phyloP scores from a whole-genome alignment of 2,888 invertebrate species.

The Corythucha ciliata region DNA sequence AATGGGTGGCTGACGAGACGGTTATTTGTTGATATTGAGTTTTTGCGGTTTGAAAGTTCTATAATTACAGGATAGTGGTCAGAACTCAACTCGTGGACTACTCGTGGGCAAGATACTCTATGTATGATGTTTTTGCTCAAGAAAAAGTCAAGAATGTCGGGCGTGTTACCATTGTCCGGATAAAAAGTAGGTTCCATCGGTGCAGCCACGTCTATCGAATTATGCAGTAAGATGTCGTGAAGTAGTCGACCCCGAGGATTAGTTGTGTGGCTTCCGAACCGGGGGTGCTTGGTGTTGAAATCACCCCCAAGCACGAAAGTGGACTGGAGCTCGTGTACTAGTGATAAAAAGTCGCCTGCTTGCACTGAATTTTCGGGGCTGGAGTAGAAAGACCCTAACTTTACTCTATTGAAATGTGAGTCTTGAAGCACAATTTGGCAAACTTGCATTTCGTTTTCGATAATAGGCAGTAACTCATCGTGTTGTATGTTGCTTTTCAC shows the following conservation, averaged over 20 bases:
- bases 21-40: not conserved
- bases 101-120: not conserved
- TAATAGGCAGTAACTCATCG: slow-evolving; percentile 9
- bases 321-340: not conserved
- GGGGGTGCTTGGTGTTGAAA: too few relatives aligned
- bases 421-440: slow-evolving; percentile 2
- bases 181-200: slow-evolving; percentile 1
- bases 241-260: slow-evolving; percentile 5
- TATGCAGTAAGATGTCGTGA: not conserved
- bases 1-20: not conserved
- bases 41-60: not conserved
- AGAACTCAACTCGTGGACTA: slow-evolving; percentile 11
- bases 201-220: not conserved
- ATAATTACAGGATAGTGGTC: slow-evolving; percentile 12
- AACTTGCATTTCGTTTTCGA: slow-evolving; percentile 9
- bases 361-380: not conserved
- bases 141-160: slow-evolving; percentile 9
- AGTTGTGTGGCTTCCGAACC: too few relatives aligned
- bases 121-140: not conserved
- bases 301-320: not conserved
- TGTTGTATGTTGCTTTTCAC: not conserved
- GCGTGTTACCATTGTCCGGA: slow-evolving; percentile 6
- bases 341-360: not conserved
- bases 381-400: slow-evolving; percentile 6
- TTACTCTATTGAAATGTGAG: not conserved